Percentiles rank a stretch among this genome's conserved stretches.
Evolutionary conservation across 2,888 invertebrate species (phyloP).

Genomic region (Agonopterix arenella): DNA sequence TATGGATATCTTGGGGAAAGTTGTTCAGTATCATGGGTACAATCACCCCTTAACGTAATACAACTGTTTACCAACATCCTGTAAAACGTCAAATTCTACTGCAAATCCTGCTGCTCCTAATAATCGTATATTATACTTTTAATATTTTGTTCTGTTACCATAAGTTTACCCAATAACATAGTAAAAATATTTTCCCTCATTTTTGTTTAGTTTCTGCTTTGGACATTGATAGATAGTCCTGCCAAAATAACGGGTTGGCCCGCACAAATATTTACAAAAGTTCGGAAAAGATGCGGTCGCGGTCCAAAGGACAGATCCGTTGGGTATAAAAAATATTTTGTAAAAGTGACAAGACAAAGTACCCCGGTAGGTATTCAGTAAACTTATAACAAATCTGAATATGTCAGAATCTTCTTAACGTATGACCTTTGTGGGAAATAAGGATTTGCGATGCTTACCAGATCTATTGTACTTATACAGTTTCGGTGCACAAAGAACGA

Average conservation of each 20-base stretch:
- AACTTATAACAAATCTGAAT: too few relatives aligned
- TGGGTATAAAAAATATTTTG: constrained; percentile 19
- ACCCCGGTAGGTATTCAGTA: too few relatives aligned
- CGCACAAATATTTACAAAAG: constrained; percentile 45
- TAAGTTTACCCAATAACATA: constrained; percentile 5
- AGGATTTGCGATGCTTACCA: too few relatives aligned
- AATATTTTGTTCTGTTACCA: not conserved
- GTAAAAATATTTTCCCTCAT: constrained; percentile 29
- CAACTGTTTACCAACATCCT: too few relatives aligned
- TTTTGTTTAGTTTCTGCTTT: constrained; percentile 37
- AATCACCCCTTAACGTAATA: too few relatives aligned
- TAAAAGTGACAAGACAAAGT: not conserved
- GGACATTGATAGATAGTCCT: constrained; percentile 50
- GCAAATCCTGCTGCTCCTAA: not conserved
- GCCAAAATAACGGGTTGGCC: constrained; percentile 40
- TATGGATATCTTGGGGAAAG: too few relatives aligned
- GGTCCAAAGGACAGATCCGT: constrained; percentile 28
- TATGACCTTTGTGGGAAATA: too few relatives aligned
- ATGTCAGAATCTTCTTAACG: too few relatives aligned
- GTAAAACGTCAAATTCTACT: not conserved
- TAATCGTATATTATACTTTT: not conserved
- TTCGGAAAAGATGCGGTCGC: constrained; percentile 21
- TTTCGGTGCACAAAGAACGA: too few relatives aligned
- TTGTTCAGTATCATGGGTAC: too few relatives aligned
- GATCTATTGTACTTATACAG: too few relatives aligned